Evolutionary conservation across 1,140 invertebrate species (phyloP).

Genomic region (Ips typographus): DNA sequence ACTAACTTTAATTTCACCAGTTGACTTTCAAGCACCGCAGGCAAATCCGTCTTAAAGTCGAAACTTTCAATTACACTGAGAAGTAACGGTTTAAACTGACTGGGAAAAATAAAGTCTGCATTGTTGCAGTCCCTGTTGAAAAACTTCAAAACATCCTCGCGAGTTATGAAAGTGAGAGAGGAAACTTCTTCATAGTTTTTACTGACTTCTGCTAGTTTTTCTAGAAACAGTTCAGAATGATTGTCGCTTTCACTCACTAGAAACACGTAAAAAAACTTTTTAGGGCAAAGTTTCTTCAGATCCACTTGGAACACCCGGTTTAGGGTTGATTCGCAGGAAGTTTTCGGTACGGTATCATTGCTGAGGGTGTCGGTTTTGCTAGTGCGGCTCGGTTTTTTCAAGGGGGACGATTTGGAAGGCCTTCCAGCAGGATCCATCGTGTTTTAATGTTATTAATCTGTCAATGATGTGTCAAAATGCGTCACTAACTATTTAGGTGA

Average conservation of each 20-base stretch:
- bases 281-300: constrained; percentile 26
- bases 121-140: not conserved
- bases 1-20: constrained; percentile 36
- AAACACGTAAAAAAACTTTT: constrained; percentile 34
- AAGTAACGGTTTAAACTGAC: constrained; percentile 15
- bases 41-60: not conserved
- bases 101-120: constrained; percentile 16
- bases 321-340: not conserved
- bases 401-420: not conserved
- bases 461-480: no score
- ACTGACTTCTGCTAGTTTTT: constrained; percentile 9
- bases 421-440: not conserved
- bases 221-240: constrained; percentile 11
- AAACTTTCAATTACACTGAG: constrained; percentile 19
- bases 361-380: not conserved
- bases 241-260: constrained; percentile 17
- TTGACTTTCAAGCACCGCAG: constrained; percentile 2
- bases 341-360: not conserved
- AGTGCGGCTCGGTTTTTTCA: constrained; percentile 6
- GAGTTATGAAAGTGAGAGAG: constrained; percentile 31
- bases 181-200: constrained; percentile 30
- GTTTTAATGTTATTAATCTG: not conserved
- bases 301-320: constrained; percentile 15
- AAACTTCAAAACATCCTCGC: constrained; percentile 28
- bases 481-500: no score